Percentiles rank a stretch among this genome's conserved stretches.
These are phyloP conservation scores for Zosterops lateralis DNA, from an alignment of 2,113 vertebrate species.

Conservation along the genomic window DNA sequence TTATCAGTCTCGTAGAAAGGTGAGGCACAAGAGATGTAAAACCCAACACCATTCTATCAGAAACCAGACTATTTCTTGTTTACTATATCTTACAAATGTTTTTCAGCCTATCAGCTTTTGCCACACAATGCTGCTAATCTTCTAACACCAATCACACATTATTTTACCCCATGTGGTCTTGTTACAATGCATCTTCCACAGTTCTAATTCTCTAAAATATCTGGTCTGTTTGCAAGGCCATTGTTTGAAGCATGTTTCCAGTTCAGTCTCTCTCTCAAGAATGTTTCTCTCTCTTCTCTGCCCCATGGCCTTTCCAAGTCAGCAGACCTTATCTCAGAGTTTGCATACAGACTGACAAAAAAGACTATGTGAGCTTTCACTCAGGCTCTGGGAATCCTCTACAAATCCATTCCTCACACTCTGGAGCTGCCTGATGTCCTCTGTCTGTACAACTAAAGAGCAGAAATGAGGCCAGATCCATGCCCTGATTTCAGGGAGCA, in stretches of 20 bases:
- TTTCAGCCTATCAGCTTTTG: neutral
- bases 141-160: neutral
- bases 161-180: neutral
- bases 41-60: neutral
- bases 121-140: neutral
- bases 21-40: neutral
- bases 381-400: neutral
- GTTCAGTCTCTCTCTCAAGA: neutral
- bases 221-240: neutral
- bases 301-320: neutral
- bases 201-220: neutral
- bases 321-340: neutral
- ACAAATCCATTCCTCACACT: neutral
- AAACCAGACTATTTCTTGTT: neutral
- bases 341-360: neutral
- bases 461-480: neutral
- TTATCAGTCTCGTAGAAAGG: neutral
- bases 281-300: neutral
- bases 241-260: neutral
- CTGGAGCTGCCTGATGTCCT: neutral
- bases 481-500: neutral
- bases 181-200: neutral
- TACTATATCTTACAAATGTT: neutral
- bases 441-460: neutral
- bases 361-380: neutral